Base-by-base conservation (phyloP, 1,140 invertebrate species). In the Steinernema feltiae region DNA sequence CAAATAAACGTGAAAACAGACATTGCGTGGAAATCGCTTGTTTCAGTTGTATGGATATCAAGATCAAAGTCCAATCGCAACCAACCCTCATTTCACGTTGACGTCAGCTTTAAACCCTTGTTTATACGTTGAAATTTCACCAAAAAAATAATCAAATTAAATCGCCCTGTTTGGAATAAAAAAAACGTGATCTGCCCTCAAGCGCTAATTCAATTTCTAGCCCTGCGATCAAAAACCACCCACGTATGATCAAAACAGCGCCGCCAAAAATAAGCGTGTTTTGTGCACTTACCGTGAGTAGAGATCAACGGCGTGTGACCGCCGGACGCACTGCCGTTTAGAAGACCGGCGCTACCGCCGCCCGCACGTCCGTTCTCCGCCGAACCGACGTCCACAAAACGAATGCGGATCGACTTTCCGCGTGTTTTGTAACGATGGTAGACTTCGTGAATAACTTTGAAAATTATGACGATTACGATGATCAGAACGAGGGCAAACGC, bases 381-480 rank as follows among this genome's bases (percentile, higher is more conserved):
- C 3, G 15, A n/a, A 27, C 24, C 24, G 7, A 63, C 24, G 24
- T 63, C 53, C 12, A 63, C 72, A 75, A 76, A 76, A 18, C 74
- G 74, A 18, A 76, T 76, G 18, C 74, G 2, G 21, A 70, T 7
- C 15, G 32, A 21, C 35, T 76, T 76, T 1, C 70, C 74, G 3
- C 29, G 2, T 2, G 30, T 32, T 35, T 53, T 32, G 29, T 2
- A 32, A 15, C 35, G 48, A 7, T 21, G 53, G 53, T 63, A 63
- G 53, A 63, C 24, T 41, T 41, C n/a, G 41, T 46, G 41, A 46
- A 46, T 46, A 46, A 46, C n/a, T n/a, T 12, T 46, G 41, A 12
- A 46, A 7, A 46, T n/a, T 46, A 75, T 70, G 46, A 76, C 48
- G 72, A 75, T 27, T 31, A 76, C 1, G n/a, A 76, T 32, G 72